Percentiles rank a stretch among this genome's conserved stretches.
Conservation (phyloP, 2,888 invertebrate genomes). For the Sinohyriopsis cumingii region DNA sequence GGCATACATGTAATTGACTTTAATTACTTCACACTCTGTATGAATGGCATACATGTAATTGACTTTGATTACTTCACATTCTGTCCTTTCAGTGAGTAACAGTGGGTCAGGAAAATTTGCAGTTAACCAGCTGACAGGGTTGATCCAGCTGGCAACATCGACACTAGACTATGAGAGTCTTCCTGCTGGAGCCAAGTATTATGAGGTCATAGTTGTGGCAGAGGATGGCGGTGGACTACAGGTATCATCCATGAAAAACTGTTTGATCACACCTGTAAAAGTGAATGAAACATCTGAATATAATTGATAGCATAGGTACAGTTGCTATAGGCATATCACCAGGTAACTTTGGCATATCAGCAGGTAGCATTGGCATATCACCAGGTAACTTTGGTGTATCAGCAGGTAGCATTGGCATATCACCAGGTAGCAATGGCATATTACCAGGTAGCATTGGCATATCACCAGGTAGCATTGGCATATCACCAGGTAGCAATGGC, state of each 20-base stretch:
- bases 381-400: no score
- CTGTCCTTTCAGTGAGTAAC: slow-evolving; percentile 44
- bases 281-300: no score
- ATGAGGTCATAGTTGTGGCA: slow-evolving; percentile 46
- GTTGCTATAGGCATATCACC: no score
- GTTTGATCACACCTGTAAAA: not conserved
- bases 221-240: slow-evolving; percentile 48
- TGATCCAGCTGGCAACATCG: slow-evolving; percentile 35
- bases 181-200: slow-evolving; percentile 25
- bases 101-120: slow-evolving; percentile 45
- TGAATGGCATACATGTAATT: not conserved
- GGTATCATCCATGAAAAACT: slow-evolving; percentile 19
- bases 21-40: not conserved
- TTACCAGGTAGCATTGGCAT: no score
- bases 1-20: not conserved
- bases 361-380: no score
- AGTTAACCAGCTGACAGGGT: slow-evolving; percentile 50
- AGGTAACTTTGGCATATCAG: no score
- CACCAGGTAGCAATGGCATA: no score
- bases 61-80: not conserved
- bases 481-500: no score
- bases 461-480: no score
- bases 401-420: no score
- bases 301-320: no score
- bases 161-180: slow-evolving; percentile 40